Evolutionary conservation across 2,888 invertebrate genomes (phyloP), one percentile per base, ranked within the genome.

Genomic region (Notodonta dromedarius): DNA sequence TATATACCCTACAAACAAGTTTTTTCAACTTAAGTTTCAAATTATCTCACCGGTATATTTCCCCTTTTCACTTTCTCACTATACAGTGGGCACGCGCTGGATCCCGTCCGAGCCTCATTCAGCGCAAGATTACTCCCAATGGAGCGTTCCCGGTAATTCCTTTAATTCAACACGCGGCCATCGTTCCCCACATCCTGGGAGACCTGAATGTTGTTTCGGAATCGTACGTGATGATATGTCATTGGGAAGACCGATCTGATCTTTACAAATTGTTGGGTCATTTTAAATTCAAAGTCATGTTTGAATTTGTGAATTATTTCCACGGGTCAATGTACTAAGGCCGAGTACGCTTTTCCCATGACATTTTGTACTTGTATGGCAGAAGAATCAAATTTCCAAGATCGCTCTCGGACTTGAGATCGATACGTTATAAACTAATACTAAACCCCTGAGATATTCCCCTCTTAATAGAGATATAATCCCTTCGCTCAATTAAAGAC

Each of bases 111-210:
- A 65, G 64, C 60, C 72, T 78, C 78, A 82, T 82, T 85, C 79
- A 71, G 72, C 71, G 59, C 69, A 71, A 80, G 76, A 80, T 84
- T 79, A 79, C 73, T 57, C 57, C 62, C 77, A 76, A 76, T 72
- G 75, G 74, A 76, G 63, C 73, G 70, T 78, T 76, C 72, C 73
- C 71, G 65, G 82, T 84, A 86, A 86, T 87, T 85, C 80, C 80
- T 78, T 83, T 87, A 85, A 86, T 86, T 82, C 81, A 75, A 76
- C 71, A 67, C 74, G 69, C 72, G 62, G 67, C 50, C 57, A 39
- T 65, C 58, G 57, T 63, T 67, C 67, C 64, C 67, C 58, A 55
- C 60, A 59, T 60, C 56, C 51, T n/a, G 16, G 35, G 14, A 44
- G 9, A 11, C 52, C 11, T 53, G 46, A 56, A 44, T 56, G n/a